A percentile compares a stretch with the other conserved stretches of the same genome.
phyloP scores from a whole-genome alignment of 2,797 vertebrate genomes.

The Hemibagrus guttatus region DNA sequence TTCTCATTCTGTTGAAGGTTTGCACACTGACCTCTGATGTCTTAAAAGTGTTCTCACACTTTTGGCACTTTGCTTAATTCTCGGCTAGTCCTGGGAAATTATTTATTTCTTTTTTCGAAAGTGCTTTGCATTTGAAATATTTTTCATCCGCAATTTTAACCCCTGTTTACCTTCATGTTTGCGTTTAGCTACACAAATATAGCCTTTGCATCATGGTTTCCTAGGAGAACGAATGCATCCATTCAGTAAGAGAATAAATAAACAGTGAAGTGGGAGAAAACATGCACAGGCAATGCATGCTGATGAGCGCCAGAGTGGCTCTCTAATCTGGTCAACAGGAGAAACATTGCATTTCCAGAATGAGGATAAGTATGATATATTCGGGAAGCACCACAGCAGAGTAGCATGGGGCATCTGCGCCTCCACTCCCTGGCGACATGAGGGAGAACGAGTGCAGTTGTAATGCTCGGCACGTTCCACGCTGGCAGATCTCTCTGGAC shows the following conservation, averaged over 20 bases:
- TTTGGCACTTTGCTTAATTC: neutral
- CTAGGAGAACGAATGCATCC: conserved; percentile 42
- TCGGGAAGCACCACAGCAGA: conserved; percentile 45
- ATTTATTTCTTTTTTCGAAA: neutral
- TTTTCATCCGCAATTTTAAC: neutral
- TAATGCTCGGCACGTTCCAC: conserved; percentile 56
- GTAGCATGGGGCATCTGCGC: conserved; percentile 47
- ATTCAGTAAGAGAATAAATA: conserved; percentile 38
- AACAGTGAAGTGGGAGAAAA: conserved; percentile 40
- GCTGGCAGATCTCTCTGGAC: conserved; percentile 57
- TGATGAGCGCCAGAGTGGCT: conserved; percentile 48
- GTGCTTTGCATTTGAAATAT: neutral
- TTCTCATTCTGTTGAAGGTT: neutral
- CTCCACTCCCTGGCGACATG: conserved; percentile 38
- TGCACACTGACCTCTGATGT: neutral
- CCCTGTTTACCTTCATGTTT: neutral
- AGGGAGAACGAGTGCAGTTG: conserved; percentile 50
- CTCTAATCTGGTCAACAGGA: conserved; percentile 52
- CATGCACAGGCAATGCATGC: conserved; percentile 48
- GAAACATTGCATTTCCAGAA: conserved; percentile 48
- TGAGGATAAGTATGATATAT: conserved; percentile 46
- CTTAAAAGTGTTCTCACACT: neutral
- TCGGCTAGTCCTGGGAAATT: neutral
- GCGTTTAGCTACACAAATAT: conserved; percentile 24
- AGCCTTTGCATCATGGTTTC: conserved; percentile 41